phyloP scores from a whole-genome alignment of 2,113 vertebrate genomes.

The Phyllostomus discolor region DNA sequence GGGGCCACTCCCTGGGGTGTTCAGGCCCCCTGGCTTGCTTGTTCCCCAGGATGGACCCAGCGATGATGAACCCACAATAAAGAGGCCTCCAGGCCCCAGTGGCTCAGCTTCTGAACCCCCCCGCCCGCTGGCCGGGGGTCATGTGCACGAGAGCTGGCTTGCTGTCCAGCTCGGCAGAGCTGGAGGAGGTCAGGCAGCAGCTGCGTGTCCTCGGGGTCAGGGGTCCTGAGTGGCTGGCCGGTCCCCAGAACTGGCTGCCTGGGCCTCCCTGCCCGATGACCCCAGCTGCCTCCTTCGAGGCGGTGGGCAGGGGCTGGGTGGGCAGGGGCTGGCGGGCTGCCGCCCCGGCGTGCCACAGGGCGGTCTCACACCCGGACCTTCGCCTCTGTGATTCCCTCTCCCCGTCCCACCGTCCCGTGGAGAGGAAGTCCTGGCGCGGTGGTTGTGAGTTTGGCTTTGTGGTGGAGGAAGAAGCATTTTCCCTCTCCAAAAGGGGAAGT shows the following conservation, averaged over 20 bases:
- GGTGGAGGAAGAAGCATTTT: not conserved
- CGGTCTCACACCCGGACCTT: not conserved
- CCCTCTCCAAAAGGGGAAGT: not conserved
- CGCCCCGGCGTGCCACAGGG: not conserved
- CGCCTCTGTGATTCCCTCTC: not conserved
- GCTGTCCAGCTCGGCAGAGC: not conserved
- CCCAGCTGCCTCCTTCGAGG: not conserved
- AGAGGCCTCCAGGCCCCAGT: not conserved
- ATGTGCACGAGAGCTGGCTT: not conserved
- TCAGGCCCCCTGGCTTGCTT: not conserved
- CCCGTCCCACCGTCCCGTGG: not conserved
- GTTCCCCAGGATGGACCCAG: not conserved
- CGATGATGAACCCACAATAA: not conserved
- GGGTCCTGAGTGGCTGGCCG: not conserved
- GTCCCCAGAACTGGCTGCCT: not conserved
- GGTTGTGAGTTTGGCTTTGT: slow-evolving; percentile 4
- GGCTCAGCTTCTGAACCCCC: not conserved
- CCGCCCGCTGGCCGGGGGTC: not conserved
- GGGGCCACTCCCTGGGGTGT: not conserved
- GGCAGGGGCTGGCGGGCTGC: not conserved
- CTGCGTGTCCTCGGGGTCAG: not conserved
- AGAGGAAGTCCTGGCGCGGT: slow-evolving; percentile 5
- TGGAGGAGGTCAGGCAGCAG: not conserved
- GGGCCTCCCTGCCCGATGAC: not conserved
- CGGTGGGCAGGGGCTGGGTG: not conserved